phyloP scores from a whole-genome alignment of 2,888 invertebrate species.

The Timema cristinae region DNA sequence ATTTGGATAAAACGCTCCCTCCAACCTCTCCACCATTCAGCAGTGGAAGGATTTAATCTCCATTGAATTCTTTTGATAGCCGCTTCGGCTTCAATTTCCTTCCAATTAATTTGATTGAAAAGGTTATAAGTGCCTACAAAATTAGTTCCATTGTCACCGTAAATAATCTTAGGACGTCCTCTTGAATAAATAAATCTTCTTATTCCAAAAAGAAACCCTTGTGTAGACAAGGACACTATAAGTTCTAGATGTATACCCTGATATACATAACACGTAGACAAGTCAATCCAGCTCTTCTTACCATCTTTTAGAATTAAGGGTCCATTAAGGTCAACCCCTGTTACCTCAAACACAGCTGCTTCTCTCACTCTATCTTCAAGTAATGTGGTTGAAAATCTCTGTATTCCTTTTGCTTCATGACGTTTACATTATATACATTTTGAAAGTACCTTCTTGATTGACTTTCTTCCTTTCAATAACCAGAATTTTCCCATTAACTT shows the following conservation, averaged over 20 bases:
- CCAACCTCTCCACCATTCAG: no score
- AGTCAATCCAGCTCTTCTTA: constrained; percentile 38
- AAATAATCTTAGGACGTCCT: constrained; percentile 39
- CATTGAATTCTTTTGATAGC: no score
- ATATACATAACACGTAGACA: constrained; percentile 43
- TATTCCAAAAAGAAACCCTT: constrained; percentile 38
- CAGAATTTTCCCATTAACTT: background rate
- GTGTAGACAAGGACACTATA: constrained; percentile 36
- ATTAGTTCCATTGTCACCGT: constrained; percentile 14
- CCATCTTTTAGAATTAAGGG: constrained; percentile 38
- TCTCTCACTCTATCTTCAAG: constrained; percentile 38
- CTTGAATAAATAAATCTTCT: constrained; percentile 39
- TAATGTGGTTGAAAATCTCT: constrained; percentile 27
- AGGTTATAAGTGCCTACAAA: no score
- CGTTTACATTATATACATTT: background rate
- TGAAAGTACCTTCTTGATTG: background rate
- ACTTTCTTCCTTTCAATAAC: background rate
- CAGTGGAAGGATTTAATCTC: no score
- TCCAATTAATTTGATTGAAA: no score
- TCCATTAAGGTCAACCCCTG: constrained; percentile 42
- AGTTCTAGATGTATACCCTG: constrained; percentile 42
- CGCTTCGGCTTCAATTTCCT: no score
- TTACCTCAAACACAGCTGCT: constrained; percentile 37
- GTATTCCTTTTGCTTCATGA: background rate
- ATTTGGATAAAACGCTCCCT: no score